Evolutionary conservation across 2,888 invertebrate genomes (phyloP).

Genomic region (Bedellia somnulentella): DNA sequence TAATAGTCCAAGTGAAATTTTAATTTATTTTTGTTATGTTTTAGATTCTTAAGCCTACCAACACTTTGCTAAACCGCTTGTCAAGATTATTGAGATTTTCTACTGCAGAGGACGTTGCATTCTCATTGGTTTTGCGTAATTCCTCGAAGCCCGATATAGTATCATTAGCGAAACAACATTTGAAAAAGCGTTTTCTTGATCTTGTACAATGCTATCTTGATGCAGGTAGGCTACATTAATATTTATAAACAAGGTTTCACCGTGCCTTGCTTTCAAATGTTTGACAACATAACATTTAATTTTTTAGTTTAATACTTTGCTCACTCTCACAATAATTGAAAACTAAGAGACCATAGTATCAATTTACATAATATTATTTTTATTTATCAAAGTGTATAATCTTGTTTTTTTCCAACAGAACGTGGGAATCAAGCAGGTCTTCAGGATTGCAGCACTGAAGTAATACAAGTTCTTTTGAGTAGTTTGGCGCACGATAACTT

Average conservation of each 20-base stretch:
- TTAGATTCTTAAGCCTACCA: constrained; percentile 77
- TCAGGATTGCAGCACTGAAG: constrained; percentile 88
- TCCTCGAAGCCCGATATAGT: constrained; percentile 78
- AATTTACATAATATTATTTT: no score
- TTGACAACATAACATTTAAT: no score
- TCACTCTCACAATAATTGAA: no score
- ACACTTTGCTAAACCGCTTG: constrained; percentile 80
- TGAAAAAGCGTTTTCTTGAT: constrained; percentile 80
- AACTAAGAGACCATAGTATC: no score
- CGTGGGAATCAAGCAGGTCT: constrained; percentile 72
- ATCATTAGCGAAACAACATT: constrained; percentile 73
- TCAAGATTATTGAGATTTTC: constrained; percentile 85
- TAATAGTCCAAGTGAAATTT: background rate
- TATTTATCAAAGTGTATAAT: no score
- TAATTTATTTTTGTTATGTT: constrained; percentile 14
- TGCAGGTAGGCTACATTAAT: constrained; percentile 56
- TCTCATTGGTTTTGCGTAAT: constrained; percentile 81
- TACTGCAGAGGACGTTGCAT: constrained; percentile 88
- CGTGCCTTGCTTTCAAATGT: no score
- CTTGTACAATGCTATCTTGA: constrained; percentile 86
- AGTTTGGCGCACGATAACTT: constrained; percentile 62
- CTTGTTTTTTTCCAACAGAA: constrained; percentile 44
- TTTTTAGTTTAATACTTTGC: no score
- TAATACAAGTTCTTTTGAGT: constrained; percentile 79
- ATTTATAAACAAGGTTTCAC: no score